These are phyloP conservation scores for Drosophila mulleri DNA, from an alignment of 2,888 invertebrate species.

Conservation along the genomic window DNA sequence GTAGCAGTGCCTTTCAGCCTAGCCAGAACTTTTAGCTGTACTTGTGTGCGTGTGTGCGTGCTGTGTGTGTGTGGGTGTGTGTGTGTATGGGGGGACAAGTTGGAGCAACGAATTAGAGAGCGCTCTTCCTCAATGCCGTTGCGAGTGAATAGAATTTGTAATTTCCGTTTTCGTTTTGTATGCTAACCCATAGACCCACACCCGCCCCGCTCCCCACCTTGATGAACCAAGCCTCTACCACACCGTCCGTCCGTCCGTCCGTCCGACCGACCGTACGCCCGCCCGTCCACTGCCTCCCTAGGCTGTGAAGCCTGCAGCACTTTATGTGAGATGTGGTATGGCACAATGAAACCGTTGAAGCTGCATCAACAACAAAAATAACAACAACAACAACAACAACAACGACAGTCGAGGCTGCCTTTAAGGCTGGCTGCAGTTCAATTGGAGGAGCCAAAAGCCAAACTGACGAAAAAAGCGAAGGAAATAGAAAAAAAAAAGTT, in stretches of 20 bases:
- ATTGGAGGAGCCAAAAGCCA: conserved; percentile 46
- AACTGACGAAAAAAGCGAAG: conserved; percentile 15
- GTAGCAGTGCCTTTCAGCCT: conserved; percentile 33
- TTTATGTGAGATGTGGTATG: conserved; percentile 34
- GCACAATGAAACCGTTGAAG: conserved; percentile 45
- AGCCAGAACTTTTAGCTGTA: conserved; percentile 35
- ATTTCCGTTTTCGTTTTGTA: conserved; percentile 78
- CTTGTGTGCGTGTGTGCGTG: conserved; percentile 2
- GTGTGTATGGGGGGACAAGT: conserved; percentile 14
- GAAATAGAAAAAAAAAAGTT: conserved; percentile 10
- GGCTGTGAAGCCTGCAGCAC: conserved; percentile 37
- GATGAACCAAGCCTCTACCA: background rate
- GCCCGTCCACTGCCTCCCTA: background rate
- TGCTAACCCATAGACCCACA: conserved; percentile 55
- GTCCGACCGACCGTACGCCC: too few species aligned
- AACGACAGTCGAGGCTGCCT: conserved; percentile 26
- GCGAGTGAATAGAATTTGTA: conserved; percentile 79
- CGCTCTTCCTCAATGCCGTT: conserved; percentile 55
- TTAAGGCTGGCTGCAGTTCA: conserved; percentile 54
- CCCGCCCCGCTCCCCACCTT: conserved; percentile 11
- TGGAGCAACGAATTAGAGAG: conserved; percentile 63
- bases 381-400: conserved; percentile 27
- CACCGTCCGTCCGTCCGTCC: background rate
- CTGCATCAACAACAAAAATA: conserved; percentile 20
- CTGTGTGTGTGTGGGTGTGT: conserved; percentile 11